A percentile compares a stretch with the other conserved stretches of the same genome.
Conservation (phyloP, 2,888 invertebrate species). For the Gibbula magus region DNA sequence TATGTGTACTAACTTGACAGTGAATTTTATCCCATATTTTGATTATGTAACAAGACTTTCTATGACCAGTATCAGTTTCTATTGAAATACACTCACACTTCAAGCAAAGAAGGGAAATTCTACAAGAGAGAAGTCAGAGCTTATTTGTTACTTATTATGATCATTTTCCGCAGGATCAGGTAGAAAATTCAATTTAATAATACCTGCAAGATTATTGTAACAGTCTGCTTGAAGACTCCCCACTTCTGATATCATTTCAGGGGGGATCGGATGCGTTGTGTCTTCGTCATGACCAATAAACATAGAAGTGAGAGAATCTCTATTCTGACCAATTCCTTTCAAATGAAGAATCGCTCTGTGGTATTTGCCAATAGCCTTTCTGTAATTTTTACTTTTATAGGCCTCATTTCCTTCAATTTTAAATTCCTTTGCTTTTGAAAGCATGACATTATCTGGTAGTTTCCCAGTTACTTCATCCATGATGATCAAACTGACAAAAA, state of each 20-base stretch:
- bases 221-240: conserved; percentile 63
- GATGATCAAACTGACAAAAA: background rate
- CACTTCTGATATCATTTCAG: conserved; percentile 48
- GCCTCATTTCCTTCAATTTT: conserved; percentile 69
- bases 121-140: too few species aligned
- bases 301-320: conserved; percentile 31
- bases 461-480: conserved; percentile 9
- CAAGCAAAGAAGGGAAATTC: too few species aligned
- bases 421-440: conserved; percentile 58
- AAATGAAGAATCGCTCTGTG: conserved; percentile 69
- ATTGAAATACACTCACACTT: too few species aligned
- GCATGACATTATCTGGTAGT: conserved; percentile 47
- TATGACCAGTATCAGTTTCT: too few species aligned
- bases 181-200: background rate
- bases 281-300: conserved; percentile 35
- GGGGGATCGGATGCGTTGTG: conserved; percentile 41
- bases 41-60: too few species aligned
- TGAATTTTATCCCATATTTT: too few species aligned
- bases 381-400: conserved; percentile 61
- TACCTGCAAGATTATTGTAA: conserved; percentile 73
- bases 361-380: conserved; percentile 69
- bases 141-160: background rate
- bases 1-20: too few species aligned
- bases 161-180: background rate
- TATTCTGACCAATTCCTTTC: conserved; percentile 57